Conservation (phyloP, 2,797 vertebrate species). For the Spea hammondii region DNA sequence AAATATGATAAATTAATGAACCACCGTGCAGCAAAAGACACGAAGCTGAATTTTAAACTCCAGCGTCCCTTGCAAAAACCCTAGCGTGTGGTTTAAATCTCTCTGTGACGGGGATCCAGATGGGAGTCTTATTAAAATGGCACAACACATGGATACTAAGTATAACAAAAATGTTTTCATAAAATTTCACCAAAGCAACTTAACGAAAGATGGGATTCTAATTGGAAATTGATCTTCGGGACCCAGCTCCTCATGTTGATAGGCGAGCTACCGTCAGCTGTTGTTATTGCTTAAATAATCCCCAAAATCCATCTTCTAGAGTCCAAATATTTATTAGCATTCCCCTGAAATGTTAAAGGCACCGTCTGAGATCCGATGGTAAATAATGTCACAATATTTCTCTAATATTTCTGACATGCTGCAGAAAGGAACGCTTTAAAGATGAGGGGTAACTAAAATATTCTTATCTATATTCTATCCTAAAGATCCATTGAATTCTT, state of each 20-base stretch:
- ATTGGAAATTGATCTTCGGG: background rate
- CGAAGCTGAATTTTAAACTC: no score
- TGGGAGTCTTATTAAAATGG: no score
- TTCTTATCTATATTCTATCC: no score
- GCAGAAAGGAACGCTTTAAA: no score
- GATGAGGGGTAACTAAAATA: no score
- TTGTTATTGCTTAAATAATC: background rate
- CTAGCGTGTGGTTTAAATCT: no score
- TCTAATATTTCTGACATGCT: background rate
- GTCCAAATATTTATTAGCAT: conserved; percentile 2
- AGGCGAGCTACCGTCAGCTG: background rate
- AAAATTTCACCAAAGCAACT: conserved; percentile 52
- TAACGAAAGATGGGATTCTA: conserved; percentile 1
- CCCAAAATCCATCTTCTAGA: background rate
- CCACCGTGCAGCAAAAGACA: no score
- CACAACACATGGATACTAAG: conserved; percentile 54
- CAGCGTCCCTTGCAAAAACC: no score
- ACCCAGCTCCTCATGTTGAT: background rate
- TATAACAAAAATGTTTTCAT: conserved; percentile 61
- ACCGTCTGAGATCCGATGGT: background rate
- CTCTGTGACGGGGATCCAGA: no score
- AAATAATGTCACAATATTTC: background rate
- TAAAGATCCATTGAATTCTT: no score
- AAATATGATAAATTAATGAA: no score
- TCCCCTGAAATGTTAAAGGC: background rate